A percentile compares a stretch with the other conserved stretches of the same genome.
These are phyloP conservation scores for Leptopilina boulardi DNA, from an alignment of 1,140 invertebrate genomes.

Conservation along the genomic window DNA sequence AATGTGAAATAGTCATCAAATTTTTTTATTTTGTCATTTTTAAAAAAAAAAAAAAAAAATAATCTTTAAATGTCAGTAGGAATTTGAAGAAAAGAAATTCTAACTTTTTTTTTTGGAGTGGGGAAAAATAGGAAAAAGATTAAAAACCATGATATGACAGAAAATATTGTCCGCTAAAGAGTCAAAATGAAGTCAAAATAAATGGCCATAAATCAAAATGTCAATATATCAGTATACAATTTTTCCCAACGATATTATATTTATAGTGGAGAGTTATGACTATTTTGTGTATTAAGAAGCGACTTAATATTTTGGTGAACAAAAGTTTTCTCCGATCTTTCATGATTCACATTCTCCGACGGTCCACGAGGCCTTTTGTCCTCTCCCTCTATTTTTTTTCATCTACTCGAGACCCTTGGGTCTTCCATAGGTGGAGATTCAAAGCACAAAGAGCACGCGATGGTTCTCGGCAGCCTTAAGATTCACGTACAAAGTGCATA, in stretches of 20 bases:
- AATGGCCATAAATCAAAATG: conserved; percentile 8
- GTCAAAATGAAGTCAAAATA: background rate
- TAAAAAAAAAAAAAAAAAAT: background rate
- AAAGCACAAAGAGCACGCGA: conserved; percentile 33
- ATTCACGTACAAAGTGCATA: conserved; percentile 19
- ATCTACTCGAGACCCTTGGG: conserved; percentile 29
- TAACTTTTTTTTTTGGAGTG: too few species aligned
- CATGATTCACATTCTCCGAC: conserved; percentile 26
- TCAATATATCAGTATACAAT: background rate
- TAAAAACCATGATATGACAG: background rate
- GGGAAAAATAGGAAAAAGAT: background rate
- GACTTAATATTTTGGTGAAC: conserved; percentile 20
- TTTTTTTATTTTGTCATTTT: background rate
- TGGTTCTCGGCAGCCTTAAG: conserved; percentile 10
- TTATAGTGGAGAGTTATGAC: conserved; percentile 24
- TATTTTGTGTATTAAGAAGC: conserved; percentile 19
- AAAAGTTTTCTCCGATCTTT: conserved; percentile 22
- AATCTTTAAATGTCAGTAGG: too few species aligned
- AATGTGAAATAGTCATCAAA: background rate
- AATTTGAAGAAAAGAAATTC: too few species aligned
- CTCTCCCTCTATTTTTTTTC: conserved; percentile 19
- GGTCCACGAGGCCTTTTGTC: conserved; percentile 21
- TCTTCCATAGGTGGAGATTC: conserved; percentile 32
- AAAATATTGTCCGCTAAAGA: background rate
- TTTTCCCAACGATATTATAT: conserved; percentile 24